Base-by-base conservation (phyloP, 2,113 vertebrate genomes). In the Perca flavescens region DNA sequence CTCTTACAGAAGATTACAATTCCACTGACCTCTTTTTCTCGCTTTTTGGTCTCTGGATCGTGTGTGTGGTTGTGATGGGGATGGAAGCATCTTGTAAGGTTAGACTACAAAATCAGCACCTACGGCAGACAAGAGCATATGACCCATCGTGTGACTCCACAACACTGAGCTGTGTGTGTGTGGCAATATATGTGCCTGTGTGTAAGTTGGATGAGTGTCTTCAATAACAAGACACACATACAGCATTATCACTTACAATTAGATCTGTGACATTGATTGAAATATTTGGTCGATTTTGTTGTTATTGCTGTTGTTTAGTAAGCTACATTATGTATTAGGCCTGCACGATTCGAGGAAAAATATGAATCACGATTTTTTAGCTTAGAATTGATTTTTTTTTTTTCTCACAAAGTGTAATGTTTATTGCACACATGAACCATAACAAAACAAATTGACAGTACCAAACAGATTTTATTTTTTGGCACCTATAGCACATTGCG, bases 131-230 rank as follows among this genome's bases (percentile, higher is more conserved):
- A 47, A 49, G 49, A 85, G 87, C 85, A 56, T 91, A 91, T 92
- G 92, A 93, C 89, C 80, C 72, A 90, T 82, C 81, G 63, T 57
- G 40, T 92, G 93, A 92, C 86, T 89, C 64, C 58, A 63, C 82
- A 91, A 73, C 88, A 87, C 83, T 86, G 65, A 78, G 40, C 31
- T 11, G 56, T 83, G 74, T 83, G 74, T 83, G 66, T 86, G 66
- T 79, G 65, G 40, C 46, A 46, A 67, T 47, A 15, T 10, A 16
- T 19, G 16, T 34, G 15, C 21, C 15, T 36, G 60, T 36, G 21
- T 61, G n/a, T 68, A 21, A 40, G 21, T 8, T 34, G 36, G 25
- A 19, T 56, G 8, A 15, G 8, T 57, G 69, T 64, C 56, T 74
- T 78, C 34, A 62, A 63, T 76, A 65, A 68, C 52, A 36, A 79